Conservation (phyloP, 1,140 invertebrate genomes). For the Carposina sasakii region DNA sequence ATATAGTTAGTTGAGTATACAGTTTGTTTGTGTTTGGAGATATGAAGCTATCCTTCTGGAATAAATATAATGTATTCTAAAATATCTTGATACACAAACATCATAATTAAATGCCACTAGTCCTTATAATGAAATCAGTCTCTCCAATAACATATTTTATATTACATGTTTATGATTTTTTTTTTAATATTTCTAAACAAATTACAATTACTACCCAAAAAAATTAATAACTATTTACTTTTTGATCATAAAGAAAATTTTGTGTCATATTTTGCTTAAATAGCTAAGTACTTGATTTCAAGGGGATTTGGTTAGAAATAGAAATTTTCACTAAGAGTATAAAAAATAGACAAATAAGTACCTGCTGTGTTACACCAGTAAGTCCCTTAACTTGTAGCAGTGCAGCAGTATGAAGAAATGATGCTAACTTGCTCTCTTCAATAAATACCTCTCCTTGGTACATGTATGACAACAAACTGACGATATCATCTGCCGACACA, state of each 20-base stretch:
- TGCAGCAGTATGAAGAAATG: conserved; percentile 82
- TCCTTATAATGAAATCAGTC: too few relatives aligned
- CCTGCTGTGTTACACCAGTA: conserved; percentile 61
- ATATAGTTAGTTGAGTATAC: conserved; percentile 63
- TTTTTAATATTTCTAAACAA: too few relatives aligned
- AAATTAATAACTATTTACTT: too few relatives aligned
- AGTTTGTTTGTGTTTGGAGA: conserved; percentile 60
- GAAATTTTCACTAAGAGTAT: too few relatives aligned
- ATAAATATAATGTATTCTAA: conserved; percentile 15
- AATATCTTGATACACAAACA: not conserved
- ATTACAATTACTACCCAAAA: too few relatives aligned
- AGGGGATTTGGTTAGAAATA: too few relatives aligned
- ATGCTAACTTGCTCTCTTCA: conserved; percentile 79
- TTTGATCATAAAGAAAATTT: too few relatives aligned
- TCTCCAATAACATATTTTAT: too few relatives aligned
- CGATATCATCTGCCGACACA: conserved; percentile 78
- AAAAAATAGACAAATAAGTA: too few relatives aligned
- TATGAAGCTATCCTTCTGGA: conserved; percentile 57
- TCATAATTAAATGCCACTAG: not conserved
- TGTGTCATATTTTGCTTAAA: too few relatives aligned
- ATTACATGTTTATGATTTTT: too few relatives aligned
- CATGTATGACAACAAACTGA: conserved; percentile 83
- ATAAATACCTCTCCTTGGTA: conserved; percentile 86
- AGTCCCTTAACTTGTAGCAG: conserved; percentile 82
- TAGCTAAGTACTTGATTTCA: too few relatives aligned